Percentiles rank a stretch among this genome's conserved stretches.
Evolutionary conservation across 2,797 vertebrate genomes (phyloP).

Genomic region (Poeciliopsis turneri): DNA sequence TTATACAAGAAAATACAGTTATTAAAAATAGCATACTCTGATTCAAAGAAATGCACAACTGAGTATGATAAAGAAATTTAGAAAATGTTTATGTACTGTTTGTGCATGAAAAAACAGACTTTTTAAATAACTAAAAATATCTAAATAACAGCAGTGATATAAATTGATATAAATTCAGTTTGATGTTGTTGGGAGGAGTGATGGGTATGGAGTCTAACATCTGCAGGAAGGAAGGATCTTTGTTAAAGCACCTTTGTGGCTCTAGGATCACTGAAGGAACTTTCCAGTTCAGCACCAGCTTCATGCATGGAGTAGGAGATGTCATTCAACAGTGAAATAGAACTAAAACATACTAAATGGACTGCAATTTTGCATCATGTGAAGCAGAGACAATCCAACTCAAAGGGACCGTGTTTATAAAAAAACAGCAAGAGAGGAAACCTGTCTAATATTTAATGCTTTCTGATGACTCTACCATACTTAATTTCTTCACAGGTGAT

Average conservation of each 20-base stretch:
- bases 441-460: too few species aligned
- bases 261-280: background rate
- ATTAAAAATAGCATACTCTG: too few species aligned
- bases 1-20: too few species aligned
- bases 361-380: too few species aligned
- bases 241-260: background rate
- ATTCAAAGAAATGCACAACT: too few species aligned
- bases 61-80: too few species aligned
- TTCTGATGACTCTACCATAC: too few species aligned
- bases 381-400: too few species aligned
- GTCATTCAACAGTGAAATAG: background rate
- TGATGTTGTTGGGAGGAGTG: background rate
- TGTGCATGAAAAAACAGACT: background rate
- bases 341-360: too few species aligned
- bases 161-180: background rate
- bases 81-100: background rate
- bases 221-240: background rate
- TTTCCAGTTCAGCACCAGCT: background rate
- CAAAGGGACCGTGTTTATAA: too few species aligned
- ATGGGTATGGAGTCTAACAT: background rate
- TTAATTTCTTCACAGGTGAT: too few species aligned
- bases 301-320: background rate
- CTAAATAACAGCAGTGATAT: background rate
- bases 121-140: background rate
- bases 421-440: too few species aligned